These are phyloP conservation scores for Chrysochloris asiatica DNA, from an alignment of 2,113 vertebrate species.

Conservation along the genomic window DNA sequence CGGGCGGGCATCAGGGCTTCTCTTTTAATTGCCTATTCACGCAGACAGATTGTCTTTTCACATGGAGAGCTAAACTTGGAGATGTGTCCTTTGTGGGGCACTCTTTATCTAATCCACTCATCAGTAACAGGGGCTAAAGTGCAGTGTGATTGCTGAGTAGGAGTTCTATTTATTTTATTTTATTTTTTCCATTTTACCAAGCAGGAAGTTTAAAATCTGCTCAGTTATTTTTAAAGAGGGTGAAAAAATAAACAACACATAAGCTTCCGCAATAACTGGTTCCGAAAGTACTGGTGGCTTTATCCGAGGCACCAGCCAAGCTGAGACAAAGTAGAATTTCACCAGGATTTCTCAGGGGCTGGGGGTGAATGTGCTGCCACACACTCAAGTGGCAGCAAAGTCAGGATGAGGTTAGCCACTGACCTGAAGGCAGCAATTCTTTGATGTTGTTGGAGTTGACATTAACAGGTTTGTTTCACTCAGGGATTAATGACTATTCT, in stretches of 20 bases:
- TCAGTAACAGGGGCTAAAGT: conserved; percentile 45
- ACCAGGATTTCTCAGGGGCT: neutral
- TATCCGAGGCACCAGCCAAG: neutral
- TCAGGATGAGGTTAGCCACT: neutral
- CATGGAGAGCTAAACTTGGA: conserved; percentile 70
- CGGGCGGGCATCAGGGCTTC: conserved; percentile 7
- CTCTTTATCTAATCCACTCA: conserved; percentile 59
- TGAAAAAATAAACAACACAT: conserved; percentile 20
- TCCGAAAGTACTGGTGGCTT: neutral
- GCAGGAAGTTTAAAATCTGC: conserved; percentile 78
- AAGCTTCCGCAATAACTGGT: neutral
- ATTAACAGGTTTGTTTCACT: neutral
- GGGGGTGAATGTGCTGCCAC: too few species aligned
- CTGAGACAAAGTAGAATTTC: neutral
- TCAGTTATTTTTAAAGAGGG: conserved; percentile 72
- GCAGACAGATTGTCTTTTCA: conserved; percentile 59
- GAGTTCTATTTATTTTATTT: conserved; percentile 58
- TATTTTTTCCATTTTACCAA: neutral
- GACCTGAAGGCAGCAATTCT: neutral
- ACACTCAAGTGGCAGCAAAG: neutral
- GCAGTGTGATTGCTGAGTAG: conserved; percentile 56
- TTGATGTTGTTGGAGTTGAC: neutral
- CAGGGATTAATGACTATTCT: neutral
- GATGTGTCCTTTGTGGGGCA: conserved; percentile 44
- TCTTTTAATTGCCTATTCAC: conserved; percentile 74